Evolutionary conservation across 2,797 vertebrate genomes (phyloP).

Genomic region (Malurus splendens): DNA sequence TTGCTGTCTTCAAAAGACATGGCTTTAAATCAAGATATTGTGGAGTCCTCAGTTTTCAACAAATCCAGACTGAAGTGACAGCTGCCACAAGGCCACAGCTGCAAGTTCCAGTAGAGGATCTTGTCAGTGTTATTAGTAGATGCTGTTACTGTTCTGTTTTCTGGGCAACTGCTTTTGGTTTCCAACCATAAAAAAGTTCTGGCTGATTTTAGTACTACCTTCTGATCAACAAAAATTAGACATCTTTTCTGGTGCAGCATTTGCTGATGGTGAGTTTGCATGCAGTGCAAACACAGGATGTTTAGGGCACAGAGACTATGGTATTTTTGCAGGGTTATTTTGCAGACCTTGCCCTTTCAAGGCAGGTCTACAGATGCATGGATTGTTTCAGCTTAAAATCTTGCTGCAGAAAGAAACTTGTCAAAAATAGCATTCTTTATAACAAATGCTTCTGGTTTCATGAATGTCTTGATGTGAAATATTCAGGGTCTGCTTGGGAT

Average conservation of each 20-base stretch:
- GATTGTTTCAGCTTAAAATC: background rate
- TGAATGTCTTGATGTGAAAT: background rate
- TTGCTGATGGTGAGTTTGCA: background rate
- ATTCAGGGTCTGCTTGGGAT: background rate
- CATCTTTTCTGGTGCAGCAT: background rate
- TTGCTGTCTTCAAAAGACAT: background rate
- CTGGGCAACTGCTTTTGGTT: background rate
- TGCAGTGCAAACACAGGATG: background rate
- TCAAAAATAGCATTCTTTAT: background rate
- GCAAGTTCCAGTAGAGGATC: background rate
- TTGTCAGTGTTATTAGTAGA: background rate
- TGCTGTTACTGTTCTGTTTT: background rate
- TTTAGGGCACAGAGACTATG: background rate
- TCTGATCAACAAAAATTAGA: conserved; percentile 27
- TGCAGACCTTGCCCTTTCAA: background rate
- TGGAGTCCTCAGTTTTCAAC: background rate
- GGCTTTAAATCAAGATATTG: background rate
- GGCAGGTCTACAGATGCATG: background rate
- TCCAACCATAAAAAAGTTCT: background rate
- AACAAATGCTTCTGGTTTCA: background rate
- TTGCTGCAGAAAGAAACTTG: background rate
- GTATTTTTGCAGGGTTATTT: background rate
- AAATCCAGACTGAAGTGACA: background rate
- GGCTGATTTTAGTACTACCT: conserved; percentile 65
- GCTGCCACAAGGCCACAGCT: background rate